Evolutionary conservation across 2,797 vertebrate genomes (phyloP).

Genomic region (Neosilurus hyrtlii): DNA sequence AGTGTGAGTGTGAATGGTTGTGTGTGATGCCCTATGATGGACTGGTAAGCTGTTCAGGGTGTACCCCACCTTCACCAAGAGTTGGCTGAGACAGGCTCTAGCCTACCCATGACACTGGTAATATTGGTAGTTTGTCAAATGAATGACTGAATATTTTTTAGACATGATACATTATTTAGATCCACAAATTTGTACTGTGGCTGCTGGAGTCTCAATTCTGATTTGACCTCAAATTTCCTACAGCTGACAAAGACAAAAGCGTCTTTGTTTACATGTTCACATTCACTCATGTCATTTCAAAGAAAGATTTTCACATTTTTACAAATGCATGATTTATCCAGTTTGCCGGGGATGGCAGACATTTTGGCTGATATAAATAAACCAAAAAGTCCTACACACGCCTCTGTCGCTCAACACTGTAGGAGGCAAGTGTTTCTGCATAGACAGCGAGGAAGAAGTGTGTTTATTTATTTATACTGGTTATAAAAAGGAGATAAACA

Average conservation of each 20-base stretch:
- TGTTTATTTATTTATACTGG: constrained; percentile 59
- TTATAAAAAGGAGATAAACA: constrained; percentile 56
- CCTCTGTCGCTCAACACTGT: constrained; percentile 11
- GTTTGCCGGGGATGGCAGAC: not conserved
- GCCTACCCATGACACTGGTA: too few species aligned
- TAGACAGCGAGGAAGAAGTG: constrained; percentile 59
- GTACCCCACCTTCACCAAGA: too few species aligned
- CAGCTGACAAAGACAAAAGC: not conserved
- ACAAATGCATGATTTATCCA: not conserved
- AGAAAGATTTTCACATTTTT: not conserved
- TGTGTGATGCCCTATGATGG: too few species aligned
- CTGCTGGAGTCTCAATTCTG: not conserved
- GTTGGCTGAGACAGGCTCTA: too few species aligned
- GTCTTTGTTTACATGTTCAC: not conserved
- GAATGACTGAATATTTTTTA: too few species aligned
- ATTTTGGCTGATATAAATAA: not conserved
- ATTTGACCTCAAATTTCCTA: not conserved
- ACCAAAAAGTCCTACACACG: constrained; percentile 9
- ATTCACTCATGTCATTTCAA: not conserved
- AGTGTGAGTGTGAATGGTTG: too few species aligned
- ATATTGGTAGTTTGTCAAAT: too few species aligned
- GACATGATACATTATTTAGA: too few species aligned
- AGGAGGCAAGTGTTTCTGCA: constrained; percentile 51
- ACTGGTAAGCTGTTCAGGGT: too few species aligned
- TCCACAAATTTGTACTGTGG: too few species aligned